Evolutionary conservation across 2,888 invertebrate species (phyloP).

Genomic region (Aquatica leii): DNA sequence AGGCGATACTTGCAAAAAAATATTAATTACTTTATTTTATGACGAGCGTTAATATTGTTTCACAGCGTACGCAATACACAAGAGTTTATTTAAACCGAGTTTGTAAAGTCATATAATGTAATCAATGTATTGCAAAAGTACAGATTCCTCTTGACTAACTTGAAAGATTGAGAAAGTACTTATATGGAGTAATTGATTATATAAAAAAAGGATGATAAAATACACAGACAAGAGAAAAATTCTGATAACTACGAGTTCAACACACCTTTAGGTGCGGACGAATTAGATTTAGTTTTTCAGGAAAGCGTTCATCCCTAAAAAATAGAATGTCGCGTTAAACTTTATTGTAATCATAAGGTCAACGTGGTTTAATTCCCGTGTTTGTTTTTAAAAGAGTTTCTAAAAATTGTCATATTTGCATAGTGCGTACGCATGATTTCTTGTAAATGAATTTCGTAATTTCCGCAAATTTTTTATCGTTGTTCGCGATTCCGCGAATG

Average conservation of each 20-base stretch:
- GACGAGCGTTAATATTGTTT: no score
- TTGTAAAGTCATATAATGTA: conserved; percentile 26
- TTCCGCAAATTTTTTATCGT: no score
- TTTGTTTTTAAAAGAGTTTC: no score
- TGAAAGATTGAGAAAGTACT: conserved; percentile 30
- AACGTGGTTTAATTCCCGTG: no score
- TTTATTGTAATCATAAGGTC: no score
- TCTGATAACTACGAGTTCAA: conserved; percentile 9
- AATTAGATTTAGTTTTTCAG: conserved; percentile 18
- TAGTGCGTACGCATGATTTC: no score
- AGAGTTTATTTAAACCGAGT: conserved; percentile 3
- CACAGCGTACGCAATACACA: neutral
- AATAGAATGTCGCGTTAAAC: no score
- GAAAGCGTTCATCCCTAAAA: no score
- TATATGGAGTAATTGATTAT: conserved; percentile 27
- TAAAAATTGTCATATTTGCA: no score
- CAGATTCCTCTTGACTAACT: conserved; percentile 28
- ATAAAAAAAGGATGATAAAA: neutral
- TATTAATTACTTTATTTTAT: neutral
- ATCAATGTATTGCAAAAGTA: conserved; percentile 30
- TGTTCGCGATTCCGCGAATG: no score
- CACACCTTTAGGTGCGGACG: conserved; percentile 31
- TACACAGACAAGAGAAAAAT: neutral
- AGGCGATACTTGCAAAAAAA: neutral
- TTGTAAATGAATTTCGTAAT: no score